phyloP scores from a whole-genome alignment of 1,140 invertebrate genomes.

The Drosophila truncata region DNA sequence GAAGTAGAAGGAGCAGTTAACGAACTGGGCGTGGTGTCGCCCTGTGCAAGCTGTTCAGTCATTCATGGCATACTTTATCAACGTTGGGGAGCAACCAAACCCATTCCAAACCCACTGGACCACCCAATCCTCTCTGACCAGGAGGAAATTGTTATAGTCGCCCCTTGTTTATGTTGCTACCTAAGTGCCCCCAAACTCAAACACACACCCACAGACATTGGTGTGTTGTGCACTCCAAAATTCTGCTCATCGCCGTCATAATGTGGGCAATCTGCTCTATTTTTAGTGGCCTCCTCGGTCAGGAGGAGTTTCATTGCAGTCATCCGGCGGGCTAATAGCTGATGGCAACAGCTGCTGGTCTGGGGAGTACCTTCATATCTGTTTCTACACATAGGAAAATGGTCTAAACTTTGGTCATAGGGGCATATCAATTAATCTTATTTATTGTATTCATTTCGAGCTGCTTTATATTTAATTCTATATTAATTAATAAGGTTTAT shows the following conservation, averaged over 20 bases:
- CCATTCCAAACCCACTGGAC: conserved; percentile 6
- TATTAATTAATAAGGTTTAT: not conserved
- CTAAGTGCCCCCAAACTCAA: conserved; percentile 13
- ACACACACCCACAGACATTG: conserved; percentile 9
- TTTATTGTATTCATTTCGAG: not conserved
- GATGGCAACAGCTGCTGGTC: conserved; percentile 41
- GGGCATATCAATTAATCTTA: not conserved
- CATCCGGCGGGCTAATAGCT: conserved; percentile 33
- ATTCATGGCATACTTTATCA: conserved; percentile 83
- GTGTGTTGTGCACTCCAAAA: conserved; percentile 48
- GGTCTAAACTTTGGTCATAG: rapidly evolving
- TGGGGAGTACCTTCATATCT: conserved; percentile 7
- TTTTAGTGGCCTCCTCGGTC: conserved; percentile 62
- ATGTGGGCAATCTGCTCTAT: conserved; percentile 82
- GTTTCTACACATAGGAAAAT: not conserved
- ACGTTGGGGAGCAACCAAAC: conserved; percentile 34
- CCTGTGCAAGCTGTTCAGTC: conserved; percentile 70
- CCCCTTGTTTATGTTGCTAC: conserved; percentile 18
- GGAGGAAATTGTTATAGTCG: conserved; percentile 71
- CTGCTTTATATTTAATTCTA: not conserved
- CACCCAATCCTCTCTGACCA: conserved; percentile 12
- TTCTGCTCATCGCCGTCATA: conserved; percentile 59
- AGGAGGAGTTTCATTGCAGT: conserved; percentile 44
- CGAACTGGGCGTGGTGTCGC: conserved; percentile 49
- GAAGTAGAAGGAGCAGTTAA: conserved; percentile 18